Evolutionary conservation across 2,113 vertebrate species (phyloP).

Genomic region (Alligator mississippiensis): DNA sequence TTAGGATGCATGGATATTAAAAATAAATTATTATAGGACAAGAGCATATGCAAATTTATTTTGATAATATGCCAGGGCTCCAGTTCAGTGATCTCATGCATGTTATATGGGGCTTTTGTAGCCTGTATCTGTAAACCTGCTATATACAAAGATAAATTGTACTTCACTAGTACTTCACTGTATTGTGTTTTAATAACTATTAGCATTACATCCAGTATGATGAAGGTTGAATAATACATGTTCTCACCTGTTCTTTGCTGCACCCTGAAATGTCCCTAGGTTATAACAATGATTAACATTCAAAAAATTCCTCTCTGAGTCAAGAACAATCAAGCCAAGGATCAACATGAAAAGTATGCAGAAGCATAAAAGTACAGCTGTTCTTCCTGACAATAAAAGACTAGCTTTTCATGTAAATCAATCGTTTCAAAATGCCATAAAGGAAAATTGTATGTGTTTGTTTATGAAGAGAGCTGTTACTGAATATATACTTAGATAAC

Average conservation of each 20-base stretch:
- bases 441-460: too few relatives aligned
- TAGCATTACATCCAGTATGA: neutral
- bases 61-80: neutral
- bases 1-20: neutral
- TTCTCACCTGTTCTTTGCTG: neutral
- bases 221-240: neutral
- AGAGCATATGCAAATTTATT: neutral
- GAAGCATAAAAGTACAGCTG: neutral
- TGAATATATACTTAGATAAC: conserved; percentile 13
- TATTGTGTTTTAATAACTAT: neutral
- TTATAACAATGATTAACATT: neutral
- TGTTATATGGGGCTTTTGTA: neutral
- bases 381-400: neutral
- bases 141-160: neutral
- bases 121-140: neutral
- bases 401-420: neutral
- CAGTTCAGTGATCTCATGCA: neutral
- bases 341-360: neutral
- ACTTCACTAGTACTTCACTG: neutral
- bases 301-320: neutral
- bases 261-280: neutral
- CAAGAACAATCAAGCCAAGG: neutral
- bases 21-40: neutral
- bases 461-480: neutral
- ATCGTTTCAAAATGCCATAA: neutral